Percentiles rank a stretch among this genome's conserved stretches.
phyloP scores from a whole-genome alignment of 2,797 vertebrate genomes.

The Oreonectes daqikongensis region DNA sequence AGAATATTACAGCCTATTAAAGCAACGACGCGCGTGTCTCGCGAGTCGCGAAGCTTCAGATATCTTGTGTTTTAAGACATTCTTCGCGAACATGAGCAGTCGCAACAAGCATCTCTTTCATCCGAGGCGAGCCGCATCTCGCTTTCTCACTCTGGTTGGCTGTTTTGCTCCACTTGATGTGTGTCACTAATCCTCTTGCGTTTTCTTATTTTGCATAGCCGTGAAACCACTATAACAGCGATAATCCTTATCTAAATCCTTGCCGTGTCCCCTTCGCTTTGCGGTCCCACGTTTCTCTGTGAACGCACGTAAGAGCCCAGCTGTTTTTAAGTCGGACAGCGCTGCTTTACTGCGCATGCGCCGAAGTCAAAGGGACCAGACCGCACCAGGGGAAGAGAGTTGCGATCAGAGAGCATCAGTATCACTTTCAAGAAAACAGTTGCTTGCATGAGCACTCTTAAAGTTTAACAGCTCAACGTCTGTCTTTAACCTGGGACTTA shows the following conservation, averaged over 20 bases:
- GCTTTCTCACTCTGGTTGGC: constrained; percentile 25
- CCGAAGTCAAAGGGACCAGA: constrained; percentile 15
- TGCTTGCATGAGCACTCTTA: neutral
- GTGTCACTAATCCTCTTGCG: constrained; percentile 54
- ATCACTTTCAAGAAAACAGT: constrained; percentile 10
- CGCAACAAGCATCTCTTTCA: constrained; percentile 34
- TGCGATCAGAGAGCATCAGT: neutral
- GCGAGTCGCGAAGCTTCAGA: constrained; percentile 9
- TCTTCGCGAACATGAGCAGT: constrained; percentile 30
- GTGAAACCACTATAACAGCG: constrained; percentile 50
- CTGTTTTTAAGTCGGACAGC: constrained; percentile 53
- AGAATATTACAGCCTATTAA: neutral
- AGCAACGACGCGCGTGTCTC: neutral
- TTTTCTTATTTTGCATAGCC: constrained; percentile 53
- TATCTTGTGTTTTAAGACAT: constrained; percentile 1
- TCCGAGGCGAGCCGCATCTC: constrained; percentile 42
- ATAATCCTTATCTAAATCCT: constrained; percentile 57
- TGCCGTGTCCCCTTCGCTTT: constrained; percentile 37
- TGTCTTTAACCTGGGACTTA: too few relatives aligned
- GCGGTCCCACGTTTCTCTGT: constrained; percentile 52
- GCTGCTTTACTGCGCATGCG: constrained; percentile 48
- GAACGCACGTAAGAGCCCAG: constrained; percentile 60
- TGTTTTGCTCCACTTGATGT: constrained; percentile 46
- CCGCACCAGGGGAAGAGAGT: constrained; percentile 7
- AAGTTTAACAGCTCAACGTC: too few relatives aligned